A percentile compares a stretch with the other conserved stretches of the same genome.
phyloP scores from a whole-genome alignment of 2,113 vertebrate species.

The Epinephelus moara region DNA sequence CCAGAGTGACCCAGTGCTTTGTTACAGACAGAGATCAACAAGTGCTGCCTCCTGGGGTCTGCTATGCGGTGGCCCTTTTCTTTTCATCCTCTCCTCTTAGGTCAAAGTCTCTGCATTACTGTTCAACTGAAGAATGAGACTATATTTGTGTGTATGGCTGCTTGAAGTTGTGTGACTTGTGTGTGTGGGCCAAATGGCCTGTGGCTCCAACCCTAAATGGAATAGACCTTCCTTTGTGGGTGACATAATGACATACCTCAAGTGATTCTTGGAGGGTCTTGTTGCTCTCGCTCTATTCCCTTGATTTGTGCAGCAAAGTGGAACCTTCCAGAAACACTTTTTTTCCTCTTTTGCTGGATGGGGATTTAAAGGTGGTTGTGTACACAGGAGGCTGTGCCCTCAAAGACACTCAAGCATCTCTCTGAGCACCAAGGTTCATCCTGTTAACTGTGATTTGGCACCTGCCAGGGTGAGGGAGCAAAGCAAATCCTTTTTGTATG shows the following conservation, averaged over 20 bases:
- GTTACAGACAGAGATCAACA: slow-evolving; percentile 57
- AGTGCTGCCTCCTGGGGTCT: slow-evolving; percentile 50
- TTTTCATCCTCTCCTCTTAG: slow-evolving; percentile 54
- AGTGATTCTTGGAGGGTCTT: slow-evolving; percentile 74
- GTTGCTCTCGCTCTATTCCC: slow-evolving; percentile 54
- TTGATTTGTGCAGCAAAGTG: slow-evolving; percentile 54
- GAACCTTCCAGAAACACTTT: slow-evolving; percentile 61
- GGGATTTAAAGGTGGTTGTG: slow-evolving; percentile 30
- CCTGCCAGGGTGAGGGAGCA: slow-evolving; percentile 26
- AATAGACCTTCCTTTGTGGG: slow-evolving; percentile 78
- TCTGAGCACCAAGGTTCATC: slow-evolving; percentile 39
- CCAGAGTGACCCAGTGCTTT: slow-evolving; percentile 34
- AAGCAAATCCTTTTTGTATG: slow-evolving; percentile 38
- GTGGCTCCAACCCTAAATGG: slow-evolving; percentile 68
- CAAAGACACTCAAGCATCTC: slow-evolving; percentile 46
- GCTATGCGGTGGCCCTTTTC: slow-evolving; percentile 42
- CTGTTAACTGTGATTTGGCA: slow-evolving; percentile 44
- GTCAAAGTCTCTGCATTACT: slow-evolving; percentile 55
- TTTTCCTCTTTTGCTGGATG: slow-evolving; percentile 37
- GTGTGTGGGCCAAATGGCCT: slow-evolving; percentile 70
- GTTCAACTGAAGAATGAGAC: slow-evolving; percentile 59
- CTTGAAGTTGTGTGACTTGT: slow-evolving; percentile 58
- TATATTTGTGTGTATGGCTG: slow-evolving; percentile 60
- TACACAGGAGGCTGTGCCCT: slow-evolving; percentile 35
- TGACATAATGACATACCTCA: slow-evolving; percentile 79